Evolutionary conservation across 2,888 invertebrate genomes (phyloP).

Genomic region (Agelastica alni): DNA sequence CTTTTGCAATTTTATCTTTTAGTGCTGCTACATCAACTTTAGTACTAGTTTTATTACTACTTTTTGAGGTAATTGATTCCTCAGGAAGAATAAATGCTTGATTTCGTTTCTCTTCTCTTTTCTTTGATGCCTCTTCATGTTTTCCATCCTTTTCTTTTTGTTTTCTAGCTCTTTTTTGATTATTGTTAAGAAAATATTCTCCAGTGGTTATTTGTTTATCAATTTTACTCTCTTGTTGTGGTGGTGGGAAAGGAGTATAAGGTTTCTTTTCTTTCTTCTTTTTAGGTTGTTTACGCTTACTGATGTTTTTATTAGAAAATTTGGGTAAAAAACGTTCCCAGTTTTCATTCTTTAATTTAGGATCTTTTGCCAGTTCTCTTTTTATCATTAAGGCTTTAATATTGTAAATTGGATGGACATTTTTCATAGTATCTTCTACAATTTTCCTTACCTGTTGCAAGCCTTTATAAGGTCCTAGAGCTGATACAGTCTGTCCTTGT

Average conservation of each 20-base stretch:
- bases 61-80: constrained; percentile 57
- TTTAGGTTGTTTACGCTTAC: constrained; percentile 85
- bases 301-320: constrained; percentile 85
- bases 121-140: constrained; percentile 73
- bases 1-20: constrained; percentile 77
- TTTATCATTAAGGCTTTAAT: constrained; percentile 98
- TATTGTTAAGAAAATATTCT: constrained; percentile 93
- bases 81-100: constrained; percentile 86
- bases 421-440: constrained; percentile 96
- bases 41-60: constrained; percentile 47
- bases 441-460: constrained; percentile 84
- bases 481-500: constrained; percentile 96
- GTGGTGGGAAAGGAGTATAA: constrained; percentile 97
- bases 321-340: constrained; percentile 98
- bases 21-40: constrained; percentile 71
- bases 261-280: constrained; percentile 87
- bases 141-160: constrained; percentile 78
- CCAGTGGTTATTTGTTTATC: constrained; percentile 93
- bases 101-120: constrained; percentile 75
- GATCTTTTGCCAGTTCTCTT: constrained; percentile 90
- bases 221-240: constrained; percentile 89
- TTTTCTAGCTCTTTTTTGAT: constrained; percentile 72
- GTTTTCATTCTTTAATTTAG: constrained; percentile 86
- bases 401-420: constrained; percentile 98
- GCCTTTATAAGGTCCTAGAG: constrained; percentile 94